Conservation (phyloP, 2,888 invertebrate species). For the Lamellibrachia satsuma region DNA sequence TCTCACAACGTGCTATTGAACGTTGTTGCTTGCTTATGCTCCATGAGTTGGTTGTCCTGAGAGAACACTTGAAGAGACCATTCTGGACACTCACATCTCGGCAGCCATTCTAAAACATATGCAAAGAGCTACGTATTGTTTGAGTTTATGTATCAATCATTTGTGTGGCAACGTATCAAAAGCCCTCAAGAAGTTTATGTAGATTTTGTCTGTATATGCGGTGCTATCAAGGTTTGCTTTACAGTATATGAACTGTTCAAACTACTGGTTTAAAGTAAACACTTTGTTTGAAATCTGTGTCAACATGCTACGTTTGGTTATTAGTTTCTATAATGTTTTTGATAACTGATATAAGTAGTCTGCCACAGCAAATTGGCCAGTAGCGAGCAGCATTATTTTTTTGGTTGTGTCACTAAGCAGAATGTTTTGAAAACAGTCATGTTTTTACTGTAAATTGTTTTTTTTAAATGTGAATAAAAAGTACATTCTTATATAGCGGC, state of each 20-base stretch:
- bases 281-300: not conserved
- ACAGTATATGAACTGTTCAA: not conserved
- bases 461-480: not conserved
- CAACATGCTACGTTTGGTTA: not conserved
- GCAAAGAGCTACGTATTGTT: not conserved
- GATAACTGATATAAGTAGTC: not conserved
- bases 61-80: too few relatives aligned
- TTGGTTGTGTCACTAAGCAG: not conserved
- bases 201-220: not conserved
- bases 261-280: not conserved
- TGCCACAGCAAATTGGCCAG: not conserved
- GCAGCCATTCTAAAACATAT: too few relatives aligned
- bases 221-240: not conserved
- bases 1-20: too few relatives aligned
- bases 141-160: slow-evolving; percentile 6
- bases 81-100: too few relatives aligned
- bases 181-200: not conserved
- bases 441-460: not conserved
- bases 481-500: not conserved
- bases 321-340: not conserved
- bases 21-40: too few relatives aligned
- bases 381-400: not conserved
- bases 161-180: not conserved
- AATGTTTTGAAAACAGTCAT: not conserved
- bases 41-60: too few relatives aligned